Conservation (phyloP, 64 coral and sea anemone species). For the Actinia tenebrosa region DNA sequence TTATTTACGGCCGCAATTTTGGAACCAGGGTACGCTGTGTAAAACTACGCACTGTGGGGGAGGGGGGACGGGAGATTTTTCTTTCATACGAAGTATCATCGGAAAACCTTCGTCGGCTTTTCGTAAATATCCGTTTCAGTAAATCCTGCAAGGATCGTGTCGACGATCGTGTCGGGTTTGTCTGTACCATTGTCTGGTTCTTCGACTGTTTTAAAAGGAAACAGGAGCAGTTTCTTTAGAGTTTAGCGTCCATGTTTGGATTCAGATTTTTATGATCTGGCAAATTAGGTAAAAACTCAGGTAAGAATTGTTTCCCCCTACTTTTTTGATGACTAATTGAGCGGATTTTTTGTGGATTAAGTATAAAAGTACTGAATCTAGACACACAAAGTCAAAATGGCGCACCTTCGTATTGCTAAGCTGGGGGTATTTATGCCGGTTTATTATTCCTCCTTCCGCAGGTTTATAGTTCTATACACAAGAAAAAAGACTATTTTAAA, state of each 20-base stretch:
- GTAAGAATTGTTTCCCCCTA: not conserved
- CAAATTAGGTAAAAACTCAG: not conserved
- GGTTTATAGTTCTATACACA: not conserved
- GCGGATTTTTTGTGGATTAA: not conserved
- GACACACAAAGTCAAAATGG: not conserved
- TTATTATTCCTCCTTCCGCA: not conserved
- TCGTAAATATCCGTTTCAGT: not conserved
- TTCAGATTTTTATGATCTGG: not conserved
- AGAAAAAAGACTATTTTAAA: not conserved
- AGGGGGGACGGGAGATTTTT: too few relatives aligned
- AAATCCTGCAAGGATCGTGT: not conserved
- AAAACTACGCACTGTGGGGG: too few relatives aligned
- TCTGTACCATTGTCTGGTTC: conserved; percentile 17
- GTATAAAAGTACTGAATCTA: not conserved
- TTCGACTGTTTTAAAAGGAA: not conserved
- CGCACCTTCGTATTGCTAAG: not conserved
- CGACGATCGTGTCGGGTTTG: not conserved
- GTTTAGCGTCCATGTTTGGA: not conserved
- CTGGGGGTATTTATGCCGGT: not conserved
- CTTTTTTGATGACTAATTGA: conserved; percentile 4
- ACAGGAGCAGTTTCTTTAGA: not conserved
- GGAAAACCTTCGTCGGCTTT: not conserved
- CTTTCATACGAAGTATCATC: not conserved
- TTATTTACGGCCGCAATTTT: too few relatives aligned
- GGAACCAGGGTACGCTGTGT: too few relatives aligned